Evolutionary conservation across 2,888 invertebrate species (phyloP).

Genomic region (Temnothorax unifasciatus): DNA sequence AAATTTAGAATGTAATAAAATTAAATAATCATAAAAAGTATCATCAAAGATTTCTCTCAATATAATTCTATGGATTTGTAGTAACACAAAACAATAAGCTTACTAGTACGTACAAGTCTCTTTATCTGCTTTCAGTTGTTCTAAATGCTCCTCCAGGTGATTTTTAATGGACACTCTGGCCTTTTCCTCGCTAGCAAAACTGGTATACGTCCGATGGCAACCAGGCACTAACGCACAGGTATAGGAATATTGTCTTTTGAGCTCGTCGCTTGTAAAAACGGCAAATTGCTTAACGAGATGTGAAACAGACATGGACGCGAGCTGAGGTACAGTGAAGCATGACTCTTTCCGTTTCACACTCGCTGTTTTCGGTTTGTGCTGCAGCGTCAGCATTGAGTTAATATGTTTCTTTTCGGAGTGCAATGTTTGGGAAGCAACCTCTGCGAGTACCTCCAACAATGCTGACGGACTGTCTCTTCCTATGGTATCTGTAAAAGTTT

Average conservation of each 20-base stretch:
- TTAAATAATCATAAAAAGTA: background rate
- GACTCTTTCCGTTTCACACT: conserved; percentile 76
- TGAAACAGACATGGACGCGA: conserved; percentile 85
- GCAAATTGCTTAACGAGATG: conserved; percentile 87
- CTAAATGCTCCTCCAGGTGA: conserved; percentile 87
- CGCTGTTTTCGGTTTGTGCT: conserved; percentile 71
- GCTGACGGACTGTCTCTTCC: conserved; percentile 84
- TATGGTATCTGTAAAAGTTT: conserved; percentile 77
- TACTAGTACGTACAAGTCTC: conserved; percentile 79
- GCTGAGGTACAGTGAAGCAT: conserved; percentile 77
- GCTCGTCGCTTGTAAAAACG: conserved; percentile 87
- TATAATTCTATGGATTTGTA: background rate
- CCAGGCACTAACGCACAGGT: conserved; percentile 87
- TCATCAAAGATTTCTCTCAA: no score
- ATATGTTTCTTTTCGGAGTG: conserved; percentile 82
- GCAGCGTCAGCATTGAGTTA: conserved; percentile 64
- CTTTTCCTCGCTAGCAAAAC: conserved; percentile 88
- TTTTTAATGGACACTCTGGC: conserved; percentile 87
- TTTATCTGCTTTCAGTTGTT: conserved; percentile 81
- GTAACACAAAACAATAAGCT: background rate
- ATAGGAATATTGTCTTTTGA: conserved; percentile 87
- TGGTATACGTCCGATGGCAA: conserved; percentile 86
- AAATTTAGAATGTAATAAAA: background rate
- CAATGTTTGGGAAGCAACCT: conserved; percentile 88
- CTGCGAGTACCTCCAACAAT: conserved; percentile 87